Evolutionary conservation across 1,140 invertebrate species (phyloP), one percentile per base, ranked within the genome.

Genomic region (Conus ventricosus): DNA sequence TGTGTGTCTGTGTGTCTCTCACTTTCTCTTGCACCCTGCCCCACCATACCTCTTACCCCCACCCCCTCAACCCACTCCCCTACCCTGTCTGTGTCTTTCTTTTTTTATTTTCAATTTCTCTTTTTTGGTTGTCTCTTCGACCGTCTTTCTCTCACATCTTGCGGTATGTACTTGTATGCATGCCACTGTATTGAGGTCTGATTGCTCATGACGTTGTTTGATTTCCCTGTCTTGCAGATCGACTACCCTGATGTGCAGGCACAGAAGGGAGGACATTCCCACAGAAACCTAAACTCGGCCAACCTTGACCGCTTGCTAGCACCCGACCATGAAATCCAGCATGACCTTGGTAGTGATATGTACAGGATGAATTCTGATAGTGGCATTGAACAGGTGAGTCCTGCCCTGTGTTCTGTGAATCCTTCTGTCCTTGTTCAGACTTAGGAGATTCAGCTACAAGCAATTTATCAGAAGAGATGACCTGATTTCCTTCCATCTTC

Each of bases 231-330:
- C 86, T 96, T 96, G 84, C 96, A 97, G 97, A 97, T 97, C 95
- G 97, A 97, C 94, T 97, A 97, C 95, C 97, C 97, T 90, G 97
- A 97, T 96, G 96, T 97, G 76, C 96, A 97, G 92, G 95, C 95
- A 89, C 87, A 55, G 76, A 83, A 82, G 78, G 87, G 81, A 63
- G 87, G 78, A 83, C 81, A 67, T 23, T 23, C 75, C 23, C 85
- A 71, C 60, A 80, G 89, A 60, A 88, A 27, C 81, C 76, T 57
- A 27, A 63, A 63, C 87, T 82, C 51, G 85, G 90, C 84, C 67
- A 85, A 67, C 87, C 63, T 57, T 84, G 88, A 85, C 63, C 81
- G 90, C 15, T 87, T 90, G n/a, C 71, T 89, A 55, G 81, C 89
- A 10, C 90, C 83, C 63, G 88, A 83, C 27, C 90, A 90, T 88